These are phyloP conservation scores for Lasioglossum zephyrum DNA, from an alignment of 2,888 invertebrate genomes.

Conservation along the genomic window DNA sequence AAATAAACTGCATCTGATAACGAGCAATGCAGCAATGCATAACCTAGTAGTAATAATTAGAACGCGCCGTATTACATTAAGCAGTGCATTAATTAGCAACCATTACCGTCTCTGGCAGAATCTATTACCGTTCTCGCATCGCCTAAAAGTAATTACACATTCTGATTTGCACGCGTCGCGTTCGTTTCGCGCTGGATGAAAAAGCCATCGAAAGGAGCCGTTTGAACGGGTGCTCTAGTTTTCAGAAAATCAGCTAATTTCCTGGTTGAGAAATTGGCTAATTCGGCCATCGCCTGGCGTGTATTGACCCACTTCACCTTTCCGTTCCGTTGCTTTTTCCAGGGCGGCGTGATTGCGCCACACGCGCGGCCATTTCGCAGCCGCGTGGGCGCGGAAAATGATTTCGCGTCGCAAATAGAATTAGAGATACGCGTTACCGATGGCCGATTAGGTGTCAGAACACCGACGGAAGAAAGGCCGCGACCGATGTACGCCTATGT, in stretches of 20 bases:
- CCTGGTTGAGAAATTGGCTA: background rate
- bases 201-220: background rate
- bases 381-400: background rate
- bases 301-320: background rate
- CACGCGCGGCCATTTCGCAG: background rate
- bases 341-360: background rate
- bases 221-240: background rate
- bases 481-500: background rate
- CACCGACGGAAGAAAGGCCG: constrained; percentile 8
- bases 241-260: constrained; percentile 3
- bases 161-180: background rate
- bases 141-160: background rate
- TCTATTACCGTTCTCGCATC: background rate
- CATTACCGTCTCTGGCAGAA: background rate
- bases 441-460: background rate
- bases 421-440: constrained; percentile 9
- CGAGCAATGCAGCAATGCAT: background rate
- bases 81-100: background rate
- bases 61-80: background rate
- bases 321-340: background rate
- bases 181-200: background rate
- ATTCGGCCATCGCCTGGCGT: background rate
- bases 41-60: background rate
- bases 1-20: background rate
- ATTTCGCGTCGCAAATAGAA: constrained; percentile 16